These are phyloP conservation scores for Pachymerium ferrugineum DNA, from an alignment of 2,888 invertebrate species.

Conservation along the genomic window DNA sequence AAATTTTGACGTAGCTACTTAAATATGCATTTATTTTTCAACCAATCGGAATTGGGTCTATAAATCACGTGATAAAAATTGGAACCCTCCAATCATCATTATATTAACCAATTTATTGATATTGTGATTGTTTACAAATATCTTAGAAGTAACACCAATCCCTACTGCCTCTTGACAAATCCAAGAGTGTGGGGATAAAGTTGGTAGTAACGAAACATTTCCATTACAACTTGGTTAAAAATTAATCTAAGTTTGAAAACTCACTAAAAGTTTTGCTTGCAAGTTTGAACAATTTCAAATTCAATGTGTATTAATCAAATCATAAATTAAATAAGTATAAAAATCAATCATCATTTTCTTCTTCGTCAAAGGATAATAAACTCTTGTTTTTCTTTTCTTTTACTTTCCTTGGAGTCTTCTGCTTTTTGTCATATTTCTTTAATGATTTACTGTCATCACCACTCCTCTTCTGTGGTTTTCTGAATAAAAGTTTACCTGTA, in stretches of 20 bases:
- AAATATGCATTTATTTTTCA: conserved; percentile 32
- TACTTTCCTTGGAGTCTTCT: conserved; percentile 32
- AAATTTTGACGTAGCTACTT: conserved; percentile 35
- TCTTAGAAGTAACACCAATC: neutral
- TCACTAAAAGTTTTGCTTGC: too few species aligned
- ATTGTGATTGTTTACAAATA: neutral
- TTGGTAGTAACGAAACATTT: too few species aligned
- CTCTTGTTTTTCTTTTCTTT: conserved; percentile 41
- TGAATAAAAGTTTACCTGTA: conserved; percentile 41
- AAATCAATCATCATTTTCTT: conserved; percentile 42
- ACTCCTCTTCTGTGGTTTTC: conserved; percentile 41
- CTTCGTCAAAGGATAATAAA: conserved; percentile 44
- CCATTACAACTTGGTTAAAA: too few species aligned
- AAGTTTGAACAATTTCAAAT: too few species aligned
- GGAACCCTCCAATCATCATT: conserved; percentile 17
- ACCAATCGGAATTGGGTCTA: conserved; percentile 29
- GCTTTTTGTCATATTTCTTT: neutral
- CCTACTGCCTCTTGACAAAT: neutral
- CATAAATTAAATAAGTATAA: too few species aligned
- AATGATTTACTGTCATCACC: conserved; percentile 29
- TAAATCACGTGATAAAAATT: conserved; percentile 30
- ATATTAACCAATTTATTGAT: neutral
- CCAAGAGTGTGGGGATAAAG: too few species aligned
- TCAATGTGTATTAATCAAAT: neutral
- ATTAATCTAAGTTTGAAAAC: too few species aligned